Evolutionary conservation across 2,888 invertebrate species (phyloP).

Genomic region (Teleogryllus oceanicus): DNA sequence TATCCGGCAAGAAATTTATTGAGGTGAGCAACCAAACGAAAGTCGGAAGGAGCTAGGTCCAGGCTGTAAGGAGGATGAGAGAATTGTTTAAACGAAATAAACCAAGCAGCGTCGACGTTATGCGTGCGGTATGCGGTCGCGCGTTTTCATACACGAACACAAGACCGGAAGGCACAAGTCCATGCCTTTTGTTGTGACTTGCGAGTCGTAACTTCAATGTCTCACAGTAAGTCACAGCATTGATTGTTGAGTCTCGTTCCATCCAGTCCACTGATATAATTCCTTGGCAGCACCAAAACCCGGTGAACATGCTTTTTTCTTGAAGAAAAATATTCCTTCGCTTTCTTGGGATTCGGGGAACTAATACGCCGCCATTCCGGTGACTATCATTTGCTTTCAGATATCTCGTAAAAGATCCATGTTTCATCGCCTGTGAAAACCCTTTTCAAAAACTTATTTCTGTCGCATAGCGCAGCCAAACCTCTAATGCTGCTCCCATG

Average conservation of each 20-base stretch:
- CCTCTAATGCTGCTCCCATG: not conserved
- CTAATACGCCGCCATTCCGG: not conserved
- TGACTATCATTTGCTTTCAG: not conserved
- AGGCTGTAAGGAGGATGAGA: no score
- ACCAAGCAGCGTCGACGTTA: no score
- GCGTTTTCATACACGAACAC: no score
- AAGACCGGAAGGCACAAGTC: no score
- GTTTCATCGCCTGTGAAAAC: not conserved
- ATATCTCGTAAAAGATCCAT: not conserved
- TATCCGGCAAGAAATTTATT: no score
- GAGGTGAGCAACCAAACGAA: no score
- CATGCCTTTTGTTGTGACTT: not conserved
- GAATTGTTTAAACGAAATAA: no score
- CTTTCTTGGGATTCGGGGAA: not conserved
- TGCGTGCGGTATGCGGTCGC: no score
- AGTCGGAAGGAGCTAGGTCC: no score
- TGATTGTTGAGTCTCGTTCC: not conserved
- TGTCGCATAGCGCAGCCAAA: slow-evolving; percentile 11
- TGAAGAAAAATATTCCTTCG: not conserved
- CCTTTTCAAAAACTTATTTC: not conserved
- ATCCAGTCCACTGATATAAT: not conserved
- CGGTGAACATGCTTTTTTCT: not conserved
- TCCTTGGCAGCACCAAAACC: not conserved
- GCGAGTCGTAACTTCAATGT: not conserved
- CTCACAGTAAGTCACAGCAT: not conserved